Evolutionary conservation across 1,140 invertebrate genomes (phyloP).

Genomic region (Drosophila subpulchrella): DNA sequence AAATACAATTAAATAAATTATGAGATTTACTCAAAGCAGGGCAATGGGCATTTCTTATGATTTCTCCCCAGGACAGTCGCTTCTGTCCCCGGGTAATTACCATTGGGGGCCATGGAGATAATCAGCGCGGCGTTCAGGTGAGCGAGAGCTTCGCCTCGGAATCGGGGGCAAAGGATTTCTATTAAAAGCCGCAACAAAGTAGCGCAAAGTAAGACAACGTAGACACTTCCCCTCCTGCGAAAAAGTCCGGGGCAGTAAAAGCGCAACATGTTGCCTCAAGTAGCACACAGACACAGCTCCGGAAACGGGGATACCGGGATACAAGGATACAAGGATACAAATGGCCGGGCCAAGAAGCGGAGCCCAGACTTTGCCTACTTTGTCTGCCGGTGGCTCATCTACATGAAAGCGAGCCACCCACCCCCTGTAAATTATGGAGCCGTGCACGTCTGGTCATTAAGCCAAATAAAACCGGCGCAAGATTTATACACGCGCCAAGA

Average conservation of each 20-base stretch:
- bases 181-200: slow-evolving; percentile 82
- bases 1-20: slow-evolving; percentile 83
- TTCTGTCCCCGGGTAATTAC: slow-evolving; percentile 33
- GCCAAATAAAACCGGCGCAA: slow-evolving; percentile 84
- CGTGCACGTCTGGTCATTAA: slow-evolving; percentile 84
- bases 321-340: slow-evolving; percentile 33
- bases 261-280: slow-evolving; percentile 81
- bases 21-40: slow-evolving; percentile 64
- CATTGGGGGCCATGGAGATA: slow-evolving; percentile 41
- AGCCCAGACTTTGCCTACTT: slow-evolving; percentile 74
- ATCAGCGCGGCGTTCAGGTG: slow-evolving; percentile 65
- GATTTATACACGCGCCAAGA: slow-evolving; percentile 79
- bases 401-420: slow-evolving; percentile 49
- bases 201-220: slow-evolving; percentile 81
- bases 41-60: slow-evolving; percentile 27
- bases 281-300: slow-evolving; percentile 32
- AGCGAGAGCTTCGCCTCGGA: slow-evolving; percentile 5
- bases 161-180: slow-evolving; percentile 69
- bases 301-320: neutral
- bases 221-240: slow-evolving; percentile 27
- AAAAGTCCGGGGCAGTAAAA: slow-evolving; percentile 60
- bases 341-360: slow-evolving; percentile 32
- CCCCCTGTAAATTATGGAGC: slow-evolving; percentile 79
- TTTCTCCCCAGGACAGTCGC: slow-evolving; percentile 21
- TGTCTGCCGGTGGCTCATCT: slow-evolving; percentile 70